These are phyloP conservation scores for Odontophorus gujanensis DNA, from an alignment of 2,113 vertebrate genomes.

Conservation along the genomic window DNA sequence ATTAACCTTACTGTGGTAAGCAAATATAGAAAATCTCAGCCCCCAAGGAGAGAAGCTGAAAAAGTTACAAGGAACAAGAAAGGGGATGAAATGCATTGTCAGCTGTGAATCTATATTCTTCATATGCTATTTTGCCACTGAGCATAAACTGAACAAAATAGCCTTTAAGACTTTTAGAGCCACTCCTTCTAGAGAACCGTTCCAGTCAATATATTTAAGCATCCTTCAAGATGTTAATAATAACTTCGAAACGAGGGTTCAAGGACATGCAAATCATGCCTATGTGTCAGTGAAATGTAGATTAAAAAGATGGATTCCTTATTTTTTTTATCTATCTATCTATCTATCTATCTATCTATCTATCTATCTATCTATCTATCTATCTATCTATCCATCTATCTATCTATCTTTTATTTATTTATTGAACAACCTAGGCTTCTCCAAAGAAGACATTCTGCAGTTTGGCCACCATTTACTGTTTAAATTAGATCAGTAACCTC, in stretches of 20 bases:
- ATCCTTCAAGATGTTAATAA: neutral
- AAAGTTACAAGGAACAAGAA: neutral
- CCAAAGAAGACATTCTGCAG: neutral
- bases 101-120: neutral
- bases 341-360: neutral
- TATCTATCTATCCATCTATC: neutral
- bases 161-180: neutral
- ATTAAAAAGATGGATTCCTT: neutral
- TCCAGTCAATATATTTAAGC: neutral
- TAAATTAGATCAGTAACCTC: neutral
- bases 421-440: neutral
- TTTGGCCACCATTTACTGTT: neutral
- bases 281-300: neutral
- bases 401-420: neutral
- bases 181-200: neutral
- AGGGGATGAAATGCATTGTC: neutral
- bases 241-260: neutral
- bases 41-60: neutral
- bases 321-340: neutral
- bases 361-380: neutral
- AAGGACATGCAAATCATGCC: neutral
- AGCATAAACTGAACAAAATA: neutral
- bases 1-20: neutral
- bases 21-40: neutral
- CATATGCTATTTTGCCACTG: neutral